Conservation (phyloP, 2,797 vertebrate genomes). For the Enteromius viviparus region DNA sequence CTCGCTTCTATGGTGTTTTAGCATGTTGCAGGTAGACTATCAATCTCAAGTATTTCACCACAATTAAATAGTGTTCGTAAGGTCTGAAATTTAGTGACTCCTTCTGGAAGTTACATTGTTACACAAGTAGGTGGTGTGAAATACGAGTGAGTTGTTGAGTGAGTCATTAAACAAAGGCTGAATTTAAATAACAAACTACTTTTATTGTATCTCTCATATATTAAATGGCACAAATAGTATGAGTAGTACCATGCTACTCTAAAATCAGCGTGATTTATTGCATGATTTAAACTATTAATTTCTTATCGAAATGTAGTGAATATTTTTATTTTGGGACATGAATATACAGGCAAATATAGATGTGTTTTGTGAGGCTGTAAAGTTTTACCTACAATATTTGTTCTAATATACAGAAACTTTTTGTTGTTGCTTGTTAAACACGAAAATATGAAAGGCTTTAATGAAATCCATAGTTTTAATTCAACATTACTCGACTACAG, state of each 20-base stretch:
- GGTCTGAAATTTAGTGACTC: not conserved
- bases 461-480: no score
- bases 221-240: not conserved
- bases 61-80: not conserved
- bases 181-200: not conserved
- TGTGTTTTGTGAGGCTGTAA: not conserved
- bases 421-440: no score
- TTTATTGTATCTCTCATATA: not conserved
- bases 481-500: not conserved
- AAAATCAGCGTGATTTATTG: not conserved
- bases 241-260: not conserved
- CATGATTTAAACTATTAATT: not conserved
- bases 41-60: not conserved
- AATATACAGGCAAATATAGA: not conserved
- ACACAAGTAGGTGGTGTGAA: not conserved
- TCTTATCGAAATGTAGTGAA: not conserved
- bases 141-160: not conserved
- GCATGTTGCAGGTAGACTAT: not conserved
- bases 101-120: not conserved
- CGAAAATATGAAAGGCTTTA: no score
- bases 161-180: not conserved
- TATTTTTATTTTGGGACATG: not conserved
- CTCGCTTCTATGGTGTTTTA: not conserved
- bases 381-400: not conserved
- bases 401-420: not conserved